A percentile compares a stretch with the other conserved stretches of the same genome.
phyloP scores from a whole-genome alignment of 1,140 invertebrate genomes.

The Thaumetopoea pityocampa region DNA sequence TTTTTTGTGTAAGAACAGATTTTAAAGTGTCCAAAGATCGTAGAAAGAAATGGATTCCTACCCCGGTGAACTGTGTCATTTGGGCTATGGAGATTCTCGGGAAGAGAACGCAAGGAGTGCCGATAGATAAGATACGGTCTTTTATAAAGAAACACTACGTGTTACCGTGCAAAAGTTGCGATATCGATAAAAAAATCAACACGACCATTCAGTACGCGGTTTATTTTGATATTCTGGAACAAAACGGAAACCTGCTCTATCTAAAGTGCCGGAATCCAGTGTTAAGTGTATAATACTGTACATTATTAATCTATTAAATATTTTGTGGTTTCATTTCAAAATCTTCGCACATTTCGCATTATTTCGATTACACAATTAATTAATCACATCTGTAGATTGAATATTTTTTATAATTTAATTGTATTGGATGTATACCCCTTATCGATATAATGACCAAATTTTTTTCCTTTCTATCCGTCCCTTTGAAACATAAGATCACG shows the following conservation, averaged over 20 bases:
- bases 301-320: no score
- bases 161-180: conserved; percentile 25
- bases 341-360: no score
- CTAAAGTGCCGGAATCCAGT: conserved; percentile 16
- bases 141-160: conserved; percentile 33
- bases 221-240: conserved; percentile 29
- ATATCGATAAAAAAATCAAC: conserved; percentile 34
- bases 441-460: no score
- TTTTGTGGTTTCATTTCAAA: no score
- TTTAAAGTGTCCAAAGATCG: conserved; percentile 22
- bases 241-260: conserved; percentile 24
- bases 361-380: no score
- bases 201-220: conserved; percentile 24
- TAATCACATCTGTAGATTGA: no score
- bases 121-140: conserved; percentile 26
- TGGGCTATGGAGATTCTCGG: conserved; percentile 33
- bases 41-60: conserved; percentile 14
- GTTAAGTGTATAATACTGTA: not conserved
- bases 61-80: conserved; percentile 31
- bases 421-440: no score
- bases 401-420: no score
- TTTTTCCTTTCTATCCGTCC: no score
- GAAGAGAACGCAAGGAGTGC: conserved; percentile 19
- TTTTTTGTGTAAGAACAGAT: conserved; percentile 20
- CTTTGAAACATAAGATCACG: no score